These are phyloP conservation scores for Epicauta chinensis DNA, from an alignment of 1,140 invertebrate species.

Conservation along the genomic window DNA sequence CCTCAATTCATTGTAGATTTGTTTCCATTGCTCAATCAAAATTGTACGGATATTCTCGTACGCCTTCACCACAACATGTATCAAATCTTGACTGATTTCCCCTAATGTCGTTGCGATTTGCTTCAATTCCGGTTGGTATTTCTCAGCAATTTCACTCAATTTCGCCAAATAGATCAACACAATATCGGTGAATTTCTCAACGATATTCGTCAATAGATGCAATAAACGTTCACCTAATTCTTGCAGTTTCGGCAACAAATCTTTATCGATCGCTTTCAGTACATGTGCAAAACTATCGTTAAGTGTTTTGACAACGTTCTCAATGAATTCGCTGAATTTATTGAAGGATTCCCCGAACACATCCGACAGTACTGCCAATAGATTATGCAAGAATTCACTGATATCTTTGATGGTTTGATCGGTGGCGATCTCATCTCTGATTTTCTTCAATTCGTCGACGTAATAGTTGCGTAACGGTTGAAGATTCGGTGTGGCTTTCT, in stretches of 20 bases:
- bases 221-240: slow-evolving; percentile 48
- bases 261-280: slow-evolving; percentile 46
- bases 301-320: slow-evolving; percentile 42
- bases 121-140: slow-evolving; percentile 60
- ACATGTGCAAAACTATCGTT: slow-evolving; percentile 43
- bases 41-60: slow-evolving; percentile 44
- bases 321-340: slow-evolving; percentile 43
- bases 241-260: slow-evolving; percentile 52
- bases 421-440: slow-evolving; percentile 56
- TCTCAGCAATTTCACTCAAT: slow-evolving; percentile 49
- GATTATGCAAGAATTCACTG: slow-evolving; percentile 53
- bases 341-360: slow-evolving; percentile 45
- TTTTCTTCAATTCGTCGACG: slow-evolving; percentile 50
- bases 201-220: slow-evolving; percentile 39
- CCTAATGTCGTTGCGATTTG: slow-evolving; percentile 49
- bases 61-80: slow-evolving; percentile 45
- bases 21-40: slow-evolving; percentile 43
- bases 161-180: slow-evolving; percentile 48
- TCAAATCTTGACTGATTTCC: slow-evolving; percentile 43
- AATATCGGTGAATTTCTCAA: slow-evolving; percentile 47
- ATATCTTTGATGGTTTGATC: slow-evolving; percentile 61
- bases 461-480: slow-evolving; percentile 53
- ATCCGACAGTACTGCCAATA: slow-evolving; percentile 45
- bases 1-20: slow-evolving; percentile 48
- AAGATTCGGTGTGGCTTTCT: slow-evolving; percentile 55